These are phyloP conservation scores for Noctilio leporinus DNA, from an alignment of 2,113 vertebrate species.

Conservation along the genomic window DNA sequence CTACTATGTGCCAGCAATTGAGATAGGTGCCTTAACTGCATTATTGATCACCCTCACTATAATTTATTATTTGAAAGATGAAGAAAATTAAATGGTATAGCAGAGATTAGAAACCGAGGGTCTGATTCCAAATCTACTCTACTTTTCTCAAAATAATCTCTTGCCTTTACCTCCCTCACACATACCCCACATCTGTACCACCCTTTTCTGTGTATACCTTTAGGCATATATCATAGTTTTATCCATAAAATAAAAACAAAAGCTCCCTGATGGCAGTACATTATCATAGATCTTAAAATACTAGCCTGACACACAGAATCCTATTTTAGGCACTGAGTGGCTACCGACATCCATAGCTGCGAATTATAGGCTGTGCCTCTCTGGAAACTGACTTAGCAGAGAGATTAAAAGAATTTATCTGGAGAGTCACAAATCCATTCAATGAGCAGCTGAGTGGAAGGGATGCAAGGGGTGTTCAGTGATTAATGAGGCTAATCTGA, in stretches of 20 bases:
- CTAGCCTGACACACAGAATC: too few species aligned
- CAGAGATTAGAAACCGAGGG: not conserved
- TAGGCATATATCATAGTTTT: not conserved
- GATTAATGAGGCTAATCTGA: conserved; percentile 45
- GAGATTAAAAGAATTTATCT: conserved; percentile 6
- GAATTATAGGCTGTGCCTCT: not conserved
- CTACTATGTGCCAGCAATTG: not conserved
- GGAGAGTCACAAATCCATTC: conserved; percentile 38
- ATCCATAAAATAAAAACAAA: not conserved
- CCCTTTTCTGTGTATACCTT: not conserved
- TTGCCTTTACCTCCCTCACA: fast-evolving
- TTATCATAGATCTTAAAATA: not conserved
- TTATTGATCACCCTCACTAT: not conserved
- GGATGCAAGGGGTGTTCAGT: not conserved
- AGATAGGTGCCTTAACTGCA: not conserved
- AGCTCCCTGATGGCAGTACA: not conserved
- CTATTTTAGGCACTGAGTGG: not conserved
- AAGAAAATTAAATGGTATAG: not conserved
- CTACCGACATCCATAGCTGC: not conserved
- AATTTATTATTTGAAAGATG: not conserved
- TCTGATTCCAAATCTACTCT: not conserved
- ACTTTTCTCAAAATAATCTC: not conserved
- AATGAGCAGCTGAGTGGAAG: not conserved
- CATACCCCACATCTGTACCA: fast-evolving
- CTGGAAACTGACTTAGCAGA: conserved; percentile 1